Evolutionary conservation across 2,113 vertebrate species (phyloP), one percentile per base, ranked within the genome.

Genomic region (Vidua macroura): DNA sequence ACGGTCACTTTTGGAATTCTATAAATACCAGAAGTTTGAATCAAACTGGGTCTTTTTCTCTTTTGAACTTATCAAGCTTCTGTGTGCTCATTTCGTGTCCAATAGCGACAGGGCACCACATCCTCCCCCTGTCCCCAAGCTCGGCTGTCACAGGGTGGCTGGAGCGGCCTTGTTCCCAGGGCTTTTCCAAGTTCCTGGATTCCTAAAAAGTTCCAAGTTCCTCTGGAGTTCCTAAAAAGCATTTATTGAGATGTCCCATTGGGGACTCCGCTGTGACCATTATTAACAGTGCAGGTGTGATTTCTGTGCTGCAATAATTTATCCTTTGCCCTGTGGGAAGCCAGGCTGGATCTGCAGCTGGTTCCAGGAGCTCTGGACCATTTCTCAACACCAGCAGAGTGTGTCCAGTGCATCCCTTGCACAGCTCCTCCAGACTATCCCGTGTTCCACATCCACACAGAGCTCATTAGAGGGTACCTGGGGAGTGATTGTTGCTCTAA

Each of bases 81-180:
- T 41, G 41, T 13, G 13, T 41, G 13, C 41, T 41, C 41, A 41
- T 41, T 41, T 41, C 13, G 12, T 41, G 41, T 41, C 41, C 11
- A 41, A 41, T 41, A 41, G 41, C 13, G 41, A 41, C 41, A 41
- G 41, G 41, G 13, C 43, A 24, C 55, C 2, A 0, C 3, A 4
- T 64, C 44, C 60, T 27, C 1, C 2, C 48, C 31, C 66, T n/a
- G 41, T 28, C 39, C 10, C 62, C 7, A 22, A 22, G n/a, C 48
- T 41, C 2, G 2, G 52, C 56, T 35, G 51, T 44, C 2, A 1
- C 48, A 15, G 3, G 0, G 0, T 15, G n/a, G 14, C 59, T 64
- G 60, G 28, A n/a, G 21, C 3, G 44, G 9, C 11, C 27, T 15
- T 17, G 15, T 5, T 17, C 62, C 23, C 20, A 20, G 14, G 17